These are phyloP conservation scores for Cardinalis cardinalis DNA, from an alignment of 2,113 vertebrate genomes.

Conservation along the genomic window DNA sequence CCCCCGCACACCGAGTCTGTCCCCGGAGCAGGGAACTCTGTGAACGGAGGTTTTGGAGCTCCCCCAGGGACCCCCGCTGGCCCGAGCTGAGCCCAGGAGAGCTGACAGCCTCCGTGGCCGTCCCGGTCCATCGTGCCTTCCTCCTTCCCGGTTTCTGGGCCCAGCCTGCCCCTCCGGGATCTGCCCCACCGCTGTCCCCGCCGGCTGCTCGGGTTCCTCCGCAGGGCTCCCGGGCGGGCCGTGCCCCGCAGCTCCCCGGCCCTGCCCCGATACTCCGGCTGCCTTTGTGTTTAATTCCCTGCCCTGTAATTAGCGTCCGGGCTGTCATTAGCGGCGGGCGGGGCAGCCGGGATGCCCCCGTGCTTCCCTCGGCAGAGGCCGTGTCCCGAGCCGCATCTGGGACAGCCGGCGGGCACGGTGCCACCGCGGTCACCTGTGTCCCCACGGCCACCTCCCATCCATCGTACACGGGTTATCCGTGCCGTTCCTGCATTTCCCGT, in stretches of 20 bases:
- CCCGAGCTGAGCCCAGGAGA: background rate
- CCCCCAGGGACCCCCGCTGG: rapidly evolving
- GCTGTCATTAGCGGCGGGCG: background rate
- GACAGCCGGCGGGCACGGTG: background rate
- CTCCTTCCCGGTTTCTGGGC: rapidly evolving
- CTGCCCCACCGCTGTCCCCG: background rate
- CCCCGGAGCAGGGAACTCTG: rapidly evolving
- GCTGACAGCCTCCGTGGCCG: rapidly evolving
- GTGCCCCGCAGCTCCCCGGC: background rate
- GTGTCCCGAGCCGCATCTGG: rapidly evolving
- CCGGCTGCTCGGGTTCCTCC: background rate
- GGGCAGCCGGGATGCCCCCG: background rate
- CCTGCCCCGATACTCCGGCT: background rate
- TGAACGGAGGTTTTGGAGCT: rapidly evolving
- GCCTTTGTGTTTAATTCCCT: background rate
- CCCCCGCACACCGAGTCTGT: too few species aligned
- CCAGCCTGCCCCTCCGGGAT: rapidly evolving
- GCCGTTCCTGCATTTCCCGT: rapidly evolving
- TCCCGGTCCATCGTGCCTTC: rapidly evolving
- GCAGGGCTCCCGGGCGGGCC: background rate
- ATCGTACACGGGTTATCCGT: rapidly evolving
- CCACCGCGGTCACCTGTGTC: background rate
- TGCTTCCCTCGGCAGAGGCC: background rate
- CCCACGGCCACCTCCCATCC: rapidly evolving
- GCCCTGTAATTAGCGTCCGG: background rate